Evolutionary conservation across 2,888 invertebrate genomes (phyloP).

Genomic region (Pammene aurita): DNA sequence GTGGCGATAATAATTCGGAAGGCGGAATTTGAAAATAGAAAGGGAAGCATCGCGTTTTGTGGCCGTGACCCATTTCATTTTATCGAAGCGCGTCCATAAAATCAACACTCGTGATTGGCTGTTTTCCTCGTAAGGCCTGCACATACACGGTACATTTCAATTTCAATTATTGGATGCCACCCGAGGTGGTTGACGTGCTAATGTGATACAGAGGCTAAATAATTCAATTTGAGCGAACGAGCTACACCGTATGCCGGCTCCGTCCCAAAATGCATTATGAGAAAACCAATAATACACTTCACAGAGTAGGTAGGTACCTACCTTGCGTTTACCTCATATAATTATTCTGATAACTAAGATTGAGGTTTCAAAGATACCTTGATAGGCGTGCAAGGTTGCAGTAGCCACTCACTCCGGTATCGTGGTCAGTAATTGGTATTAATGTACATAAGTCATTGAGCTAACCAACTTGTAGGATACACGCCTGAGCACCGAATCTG

Average conservation of each 20-base stretch:
- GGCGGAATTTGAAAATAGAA: no score
- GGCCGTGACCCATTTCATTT: conserved; percentile 29
- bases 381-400: conserved; percentile 64
- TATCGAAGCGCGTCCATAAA: background rate
- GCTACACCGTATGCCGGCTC: background rate
- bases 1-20: no score
- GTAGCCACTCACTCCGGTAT: conserved; percentile 43
- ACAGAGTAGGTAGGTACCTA: background rate
- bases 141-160: conserved; percentile 6
- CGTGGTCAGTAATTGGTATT: conserved; percentile 51
- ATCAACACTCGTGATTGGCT: background rate
- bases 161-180: conserved; percentile 19
- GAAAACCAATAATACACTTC: conserved; percentile 21
- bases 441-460: conserved; percentile 60
- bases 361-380: conserved; percentile 57
- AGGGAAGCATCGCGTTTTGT: conserved; percentile 10
- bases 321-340: conserved; percentile 21
- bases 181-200: conserved; percentile 14
- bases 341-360: conserved; percentile 35
- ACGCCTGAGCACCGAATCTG: conserved; percentile 61
- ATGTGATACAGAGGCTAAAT: conserved; percentile 21
- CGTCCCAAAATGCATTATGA: conserved; percentile 16
- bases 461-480: conserved; percentile 66
- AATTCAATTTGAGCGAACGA: conserved; percentile 28
- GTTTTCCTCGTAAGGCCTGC: conserved; percentile 1